Evolutionary conservation across 1,140 invertebrate genomes (phyloP), one percentile per base, ranked within the genome.

Genomic region (Heliothis virescens): DNA sequence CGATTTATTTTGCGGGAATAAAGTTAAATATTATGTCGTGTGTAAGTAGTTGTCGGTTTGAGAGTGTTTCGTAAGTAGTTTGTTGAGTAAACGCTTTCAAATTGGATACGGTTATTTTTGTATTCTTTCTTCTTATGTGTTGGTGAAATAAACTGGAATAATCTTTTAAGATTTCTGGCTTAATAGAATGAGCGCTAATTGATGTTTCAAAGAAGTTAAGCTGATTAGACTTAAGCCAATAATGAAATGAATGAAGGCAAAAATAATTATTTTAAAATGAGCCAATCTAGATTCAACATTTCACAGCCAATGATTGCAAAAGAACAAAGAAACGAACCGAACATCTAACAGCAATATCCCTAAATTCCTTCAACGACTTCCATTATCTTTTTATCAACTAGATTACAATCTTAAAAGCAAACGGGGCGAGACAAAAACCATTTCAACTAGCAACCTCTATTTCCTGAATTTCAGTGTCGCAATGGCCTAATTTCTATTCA

Each of bases 401-500:
- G 48, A 65, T 76, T 65, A 65, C 60, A 65, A 76, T 63, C 74
- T 76, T 63, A 53, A 76, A 76, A 62, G 48, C 47, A 29, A 76
- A 76, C 60, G 47, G 26, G 7, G 59, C 74, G 48, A 47, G 74
- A 65, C 60, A 63, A 65, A 75, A 76, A 65, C 59, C 60, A 76
- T 53, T 76, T 53, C 48, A 63, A 48, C 16, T 48, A 48, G 57
- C 47, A 69, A 69, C 65, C 65, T 69, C 73, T 76, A 65, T 76
- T 65, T 65, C 60, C 59, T 63, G 74, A 76, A 74, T 63, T 76
- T 63, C 74, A 52, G 47, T 65, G 59, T 57, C 69, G 84, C 72
- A 83, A 82, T 85, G 82, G 65, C 83, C 84, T 81, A 83, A 85
- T 85, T 85, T 80, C 80, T 82, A 84, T 84, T 84, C 83, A 76